Conservation (phyloP, 2,797 vertebrate genomes). For the Sarcophilus harrisii region DNA sequence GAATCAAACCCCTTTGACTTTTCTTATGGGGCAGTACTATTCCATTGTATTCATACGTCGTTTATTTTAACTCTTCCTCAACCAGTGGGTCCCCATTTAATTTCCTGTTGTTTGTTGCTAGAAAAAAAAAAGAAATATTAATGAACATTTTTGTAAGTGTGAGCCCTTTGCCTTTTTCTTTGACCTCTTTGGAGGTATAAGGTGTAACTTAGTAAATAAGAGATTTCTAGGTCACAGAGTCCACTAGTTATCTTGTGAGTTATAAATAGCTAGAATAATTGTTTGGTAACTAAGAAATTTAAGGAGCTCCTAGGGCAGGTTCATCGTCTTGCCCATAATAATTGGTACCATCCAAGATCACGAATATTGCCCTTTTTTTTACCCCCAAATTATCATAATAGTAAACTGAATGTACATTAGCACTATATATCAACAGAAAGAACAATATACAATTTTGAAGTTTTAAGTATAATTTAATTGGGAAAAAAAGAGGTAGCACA, state of each 20-base stretch:
- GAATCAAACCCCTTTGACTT: neutral
- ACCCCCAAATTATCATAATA: neutral
- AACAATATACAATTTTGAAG: neutral
- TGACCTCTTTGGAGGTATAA: neutral
- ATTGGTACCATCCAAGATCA: neutral
- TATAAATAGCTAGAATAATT: neutral
- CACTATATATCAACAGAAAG: neutral
- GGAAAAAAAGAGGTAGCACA: neutral
- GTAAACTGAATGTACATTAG: neutral
- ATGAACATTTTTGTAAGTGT: neutral
- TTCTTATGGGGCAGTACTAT: neutral
- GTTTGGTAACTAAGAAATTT: neutral
- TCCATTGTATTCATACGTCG: neutral
- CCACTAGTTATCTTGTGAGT: neutral
- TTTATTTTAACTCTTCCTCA: neutral
- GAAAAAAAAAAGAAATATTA: neutral
- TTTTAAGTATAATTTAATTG: neutral
- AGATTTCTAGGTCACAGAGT: neutral
- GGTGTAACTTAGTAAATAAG: too few relatives aligned
- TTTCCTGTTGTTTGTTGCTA: neutral
- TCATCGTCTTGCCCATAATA: neutral
- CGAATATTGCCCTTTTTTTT: neutral
- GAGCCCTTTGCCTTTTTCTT: neutral
- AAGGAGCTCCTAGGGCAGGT: neutral
- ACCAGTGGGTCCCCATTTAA: neutral